These are phyloP conservation scores for Sebastes matsubarae DNA, from an alignment of 2,797 vertebrate species.

Conservation along the genomic window DNA sequence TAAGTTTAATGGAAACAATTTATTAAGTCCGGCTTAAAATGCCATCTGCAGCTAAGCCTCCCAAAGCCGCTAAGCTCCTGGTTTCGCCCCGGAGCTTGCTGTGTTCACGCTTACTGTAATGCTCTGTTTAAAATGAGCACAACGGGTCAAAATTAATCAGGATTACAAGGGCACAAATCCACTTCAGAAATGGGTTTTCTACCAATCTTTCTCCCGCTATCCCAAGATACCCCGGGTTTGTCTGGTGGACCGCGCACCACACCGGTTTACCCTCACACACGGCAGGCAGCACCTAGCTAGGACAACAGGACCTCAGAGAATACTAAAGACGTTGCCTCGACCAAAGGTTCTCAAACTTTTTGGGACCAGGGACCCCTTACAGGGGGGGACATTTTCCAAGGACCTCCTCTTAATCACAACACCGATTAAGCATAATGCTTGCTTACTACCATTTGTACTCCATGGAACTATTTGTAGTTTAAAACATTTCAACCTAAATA, in stretches of 20 bases:
- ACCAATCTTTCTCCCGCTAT: slow-evolving; percentile 81
- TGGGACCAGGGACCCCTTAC: too few relatives aligned
- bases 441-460: too few relatives aligned
- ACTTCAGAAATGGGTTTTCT: slow-evolving; percentile 89
- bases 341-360: too few relatives aligned
- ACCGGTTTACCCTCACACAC: slow-evolving; percentile 28
- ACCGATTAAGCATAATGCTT: too few relatives aligned
- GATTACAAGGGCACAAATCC: slow-evolving; percentile 89
- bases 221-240: slow-evolving; percentile 82
- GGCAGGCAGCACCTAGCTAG: slow-evolving; percentile 7
- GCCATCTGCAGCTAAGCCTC: slow-evolving; percentile 89
- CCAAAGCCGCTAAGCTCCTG: slow-evolving; percentile 87
- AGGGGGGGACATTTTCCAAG: too few relatives aligned
- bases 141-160: slow-evolving; percentile 91
- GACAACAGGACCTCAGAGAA: slow-evolving; percentile 15
- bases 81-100: slow-evolving; percentile 83
- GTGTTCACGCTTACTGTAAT: slow-evolving; percentile 87
- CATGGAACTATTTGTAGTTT: too few relatives aligned
- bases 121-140: slow-evolving; percentile 89
- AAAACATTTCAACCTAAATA: too few relatives aligned
- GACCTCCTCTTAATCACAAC: too few relatives aligned
- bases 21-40: slow-evolving; percentile 90
- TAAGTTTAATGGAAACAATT: slow-evolving; percentile 92
- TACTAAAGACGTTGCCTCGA: not conserved
- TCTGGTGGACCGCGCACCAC: slow-evolving; percentile 49